Base-by-base conservation (phyloP, 23 tunicate genomes). In the Aplidium turbinatum region DNA sequence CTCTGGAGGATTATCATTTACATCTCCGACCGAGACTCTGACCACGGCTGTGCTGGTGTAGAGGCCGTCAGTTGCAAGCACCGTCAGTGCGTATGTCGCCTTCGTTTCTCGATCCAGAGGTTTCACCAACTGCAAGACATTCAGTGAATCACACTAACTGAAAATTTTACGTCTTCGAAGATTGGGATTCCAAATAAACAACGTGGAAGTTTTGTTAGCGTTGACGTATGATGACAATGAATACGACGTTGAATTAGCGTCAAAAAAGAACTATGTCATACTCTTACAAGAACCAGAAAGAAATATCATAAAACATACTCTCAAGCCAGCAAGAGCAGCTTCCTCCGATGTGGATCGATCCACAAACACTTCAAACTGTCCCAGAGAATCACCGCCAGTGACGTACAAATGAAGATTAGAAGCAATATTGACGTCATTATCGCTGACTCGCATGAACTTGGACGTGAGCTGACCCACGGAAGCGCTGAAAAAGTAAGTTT, bases 1-100 rank as follows among this genome's bases (percentile, higher is more conserved):
- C n/a, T 18, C 7, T 0, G 86, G 86, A 33, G 80, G 21, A 38
- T 86, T 86, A 33, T 86, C 93, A 38, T 86, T 86, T 45, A 47
- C 73, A 31, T 86, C 93, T 21, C 24, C 52, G 4, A 86, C 79
- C 31, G 26, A 4, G 31, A 83, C 35, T 42, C 30, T 35, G 27
- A 83, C 76, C 33, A 18, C 38, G 0, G 81, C 40, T 2, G 35
- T 51, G 42, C 33, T 52, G 36, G 45, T 50, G 47, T 64, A 58
- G 18, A 65, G 69, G 2, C 81, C 81, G 39, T 83, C 81, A 38
- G 81, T 64, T 3, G 65, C 76, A 3, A 83, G 22, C 2, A 83
- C 58, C 31, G 76, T 75, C 25, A 83, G 47, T 25, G 74, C 47
- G 55, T 83, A 83, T 4, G 29, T 2, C 35, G 48, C 16, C 33